Evolutionary conservation across 2,797 vertebrate genomes (phyloP).

Genomic region (Macroramphosus scolopax): DNA sequence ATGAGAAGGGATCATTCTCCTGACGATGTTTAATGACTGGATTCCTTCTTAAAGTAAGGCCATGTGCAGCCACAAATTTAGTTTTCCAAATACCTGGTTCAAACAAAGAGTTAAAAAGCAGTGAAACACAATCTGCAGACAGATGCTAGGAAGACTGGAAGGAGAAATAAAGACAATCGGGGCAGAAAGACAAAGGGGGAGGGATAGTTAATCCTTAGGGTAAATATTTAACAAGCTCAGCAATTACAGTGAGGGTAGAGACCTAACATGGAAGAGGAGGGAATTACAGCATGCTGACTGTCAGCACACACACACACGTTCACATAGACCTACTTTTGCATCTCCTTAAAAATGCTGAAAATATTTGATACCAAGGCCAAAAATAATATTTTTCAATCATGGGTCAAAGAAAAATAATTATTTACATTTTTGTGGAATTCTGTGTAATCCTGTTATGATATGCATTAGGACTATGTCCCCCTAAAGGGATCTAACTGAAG

Average conservation of each 20-base stretch:
- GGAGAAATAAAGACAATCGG: constrained; percentile 49
- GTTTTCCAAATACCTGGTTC: constrained; percentile 14
- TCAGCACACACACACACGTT: constrained; percentile 36
- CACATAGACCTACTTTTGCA: background rate
- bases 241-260: constrained; percentile 63
- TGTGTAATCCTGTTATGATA: too few relatives aligned
- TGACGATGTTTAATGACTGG: constrained; percentile 6
- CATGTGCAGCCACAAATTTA: constrained; percentile 5
- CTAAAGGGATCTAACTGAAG: too few relatives aligned
- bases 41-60: background rate
- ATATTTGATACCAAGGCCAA: too few relatives aligned
- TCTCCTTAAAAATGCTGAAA: background rate
- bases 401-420: too few relatives aligned
- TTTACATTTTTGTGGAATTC: too few relatives aligned
- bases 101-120: constrained; percentile 29
- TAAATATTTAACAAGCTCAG: constrained; percentile 79
- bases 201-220: constrained; percentile 65
- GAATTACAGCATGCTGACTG: constrained; percentile 56
- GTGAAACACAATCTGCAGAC: constrained; percentile 21
- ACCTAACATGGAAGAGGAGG: constrained; percentile 55
- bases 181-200: constrained; percentile 63
- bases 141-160: constrained; percentile 20
- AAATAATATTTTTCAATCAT: too few relatives aligned
- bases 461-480: too few relatives aligned
- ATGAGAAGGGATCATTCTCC: constrained; percentile 4